Evolutionary conservation across 2,113 vertebrate genomes (phyloP), one percentile per base, ranked within the genome.

Genomic region (Lampris incognitus): DNA sequence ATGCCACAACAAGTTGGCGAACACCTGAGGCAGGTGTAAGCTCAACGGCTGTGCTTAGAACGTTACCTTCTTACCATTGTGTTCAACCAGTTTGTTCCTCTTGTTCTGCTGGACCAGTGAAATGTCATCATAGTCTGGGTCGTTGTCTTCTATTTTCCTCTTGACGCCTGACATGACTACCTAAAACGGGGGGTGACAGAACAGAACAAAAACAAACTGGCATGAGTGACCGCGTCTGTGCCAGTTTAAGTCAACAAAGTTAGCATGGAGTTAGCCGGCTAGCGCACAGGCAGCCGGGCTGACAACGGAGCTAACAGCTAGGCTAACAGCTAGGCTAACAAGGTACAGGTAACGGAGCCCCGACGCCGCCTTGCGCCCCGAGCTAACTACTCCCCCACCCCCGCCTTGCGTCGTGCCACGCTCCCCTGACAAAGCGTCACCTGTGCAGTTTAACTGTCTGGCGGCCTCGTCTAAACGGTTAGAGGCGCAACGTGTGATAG

Each of bases 71-170:
- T 89, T 93, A 99, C 98, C 98, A 93, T 95, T 96, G 78, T 95
- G 95, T 44, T 99, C 98, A 0, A 91, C 92, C 0, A 94, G 94
- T 90, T 96, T 97, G 85, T 95, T 96, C 66, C 96, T 95, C 84
- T 99, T 99, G 86, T 64, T 97, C 55, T 96, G 95, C 79, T 94
- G 96, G 0, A 95, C 70, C 75, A 96, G 52, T 0, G 96, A 92
- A 69, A 99, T 93, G 52, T 99, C 97, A 68, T 99, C 97, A 66
- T 99, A 99, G 82, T 99, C 98, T 0, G 98, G 98, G 83, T 99
- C 98, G 24, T 94, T 96, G 85, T 95, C 97, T 13, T 95, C 96
- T 6, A 99, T 93, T 73, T 95, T 96, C 85, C 98, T 93, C 89
- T 99, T 99, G 79, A 99, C 89, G 64, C 97, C 98, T 13, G 98